Percentiles rank a stretch among this genome's conserved stretches.
These are phyloP conservation scores for Ips nitidus DNA, from an alignment of 1,140 invertebrate genomes.

Conservation along the genomic window DNA sequence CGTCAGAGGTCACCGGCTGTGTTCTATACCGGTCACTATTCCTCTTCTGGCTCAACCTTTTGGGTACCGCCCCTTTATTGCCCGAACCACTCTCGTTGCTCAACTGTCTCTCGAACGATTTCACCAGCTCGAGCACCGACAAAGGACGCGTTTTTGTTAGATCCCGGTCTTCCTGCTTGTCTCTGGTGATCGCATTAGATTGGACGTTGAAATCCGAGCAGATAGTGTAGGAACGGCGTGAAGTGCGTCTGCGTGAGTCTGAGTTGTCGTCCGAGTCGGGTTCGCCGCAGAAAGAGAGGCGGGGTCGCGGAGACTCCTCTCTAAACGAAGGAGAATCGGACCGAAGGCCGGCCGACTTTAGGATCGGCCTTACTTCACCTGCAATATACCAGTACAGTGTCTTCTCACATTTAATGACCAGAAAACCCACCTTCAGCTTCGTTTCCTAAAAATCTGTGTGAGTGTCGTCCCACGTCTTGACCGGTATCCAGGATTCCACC, in stretches of 20 bases:
- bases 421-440: constrained; percentile 41
- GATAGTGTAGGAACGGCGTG: constrained; percentile 44
- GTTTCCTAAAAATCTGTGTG: constrained; percentile 27
- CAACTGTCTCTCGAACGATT: constrained; percentile 44
- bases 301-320: constrained; percentile 53
- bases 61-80: constrained; percentile 52
- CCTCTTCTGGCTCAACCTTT: constrained; percentile 53
- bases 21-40: constrained; percentile 61
- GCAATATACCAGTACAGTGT: not conserved
- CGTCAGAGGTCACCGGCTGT: constrained; percentile 67
- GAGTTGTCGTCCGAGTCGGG: constrained; percentile 31
- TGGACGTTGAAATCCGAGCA: constrained; percentile 43
- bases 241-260: constrained; percentile 31
- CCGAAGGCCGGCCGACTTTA: constrained; percentile 59
- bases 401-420: not conserved
- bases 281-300: constrained; percentile 59
- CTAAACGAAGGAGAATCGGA: constrained; percentile 48
- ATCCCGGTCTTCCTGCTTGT: constrained; percentile 39
- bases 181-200: constrained; percentile 25
- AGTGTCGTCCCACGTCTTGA: constrained; percentile 24
- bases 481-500: constrained; percentile 22
- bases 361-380: constrained; percentile 58
- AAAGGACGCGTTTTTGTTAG: constrained; percentile 42
- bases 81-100: not conserved
- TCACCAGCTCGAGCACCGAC: constrained; percentile 49